Base-by-base conservation (phyloP, 35 echinoderm and acorn worm genomes). In the Ophiothrix spiculata region DNA sequence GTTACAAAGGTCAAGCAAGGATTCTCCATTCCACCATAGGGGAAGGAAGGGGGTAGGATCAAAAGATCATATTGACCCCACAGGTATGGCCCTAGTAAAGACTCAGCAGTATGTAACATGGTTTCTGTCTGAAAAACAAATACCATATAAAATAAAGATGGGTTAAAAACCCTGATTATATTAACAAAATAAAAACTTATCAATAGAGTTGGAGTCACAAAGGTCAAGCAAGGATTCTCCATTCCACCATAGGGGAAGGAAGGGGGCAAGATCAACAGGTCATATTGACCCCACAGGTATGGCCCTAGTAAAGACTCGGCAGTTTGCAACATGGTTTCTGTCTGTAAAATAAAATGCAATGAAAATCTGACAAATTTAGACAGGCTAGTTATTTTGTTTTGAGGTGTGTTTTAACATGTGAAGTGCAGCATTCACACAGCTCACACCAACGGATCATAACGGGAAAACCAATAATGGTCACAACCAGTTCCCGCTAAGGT, bases 21-120 rank as follows among this genome's bases (percentile, higher is more conserved):
- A 56, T 98, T 98, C 79, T 98, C 95, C 95, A 98, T 98, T 41
- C 95, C 95, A 35, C 95, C 95, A 41, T 88, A 98, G 2, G 95
- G 91, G 82, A 98, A 98, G 10, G 95, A 98, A 46, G 95, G 95
- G 0, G 95, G 95, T 23, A 98, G 84, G 21, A 98, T 81, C 21
- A 98, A 85, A 40, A 98, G 92, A 78, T 98, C 95, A 82, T 94
- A 98, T 56, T 93, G 91, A 33, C 89, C 95, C 95, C 95, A 98
- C 33, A 89, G 82, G 38, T 98, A 98, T 2, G 87, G 87, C 63
- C 95, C 95, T 41, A 90, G 39, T 16, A 98, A 80, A 8, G 79
- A 73, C 34, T 98, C 95, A 17, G 91, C 95, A 25, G 89, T 90
- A 31, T 31, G 35, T 17, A 94, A 37, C 88, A 94, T 90, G 74